Base-by-base conservation (phyloP, 2,797 vertebrate species). In the Aplochiton taeniatus region DNA sequence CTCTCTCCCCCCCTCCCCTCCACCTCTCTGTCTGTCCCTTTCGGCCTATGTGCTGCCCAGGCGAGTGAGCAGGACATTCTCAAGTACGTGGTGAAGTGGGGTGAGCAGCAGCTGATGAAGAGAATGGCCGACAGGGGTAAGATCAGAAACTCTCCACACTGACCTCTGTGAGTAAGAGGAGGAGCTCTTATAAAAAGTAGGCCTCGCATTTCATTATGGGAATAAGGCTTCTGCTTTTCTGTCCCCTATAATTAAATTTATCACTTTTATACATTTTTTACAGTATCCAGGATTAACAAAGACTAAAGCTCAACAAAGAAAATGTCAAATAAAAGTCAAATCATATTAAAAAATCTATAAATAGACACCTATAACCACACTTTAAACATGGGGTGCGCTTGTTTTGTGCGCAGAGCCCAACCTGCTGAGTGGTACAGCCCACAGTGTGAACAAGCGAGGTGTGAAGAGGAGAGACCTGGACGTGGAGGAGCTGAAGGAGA, bases 91-190 rank as follows among this genome's bases (percentile, higher is more conserved):
- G 93, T 98, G 87, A 99, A 99, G 87, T 99, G 97, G 98, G 98
- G 97, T 74, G 98, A 99, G 74, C 95, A 98, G 87, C 97, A 99
- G 80, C 87, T 99, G 85, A 98, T 99, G 92, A 98, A 96, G 90
- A 96, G 96, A 91, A 99, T 99, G 95, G 96, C 96, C 84, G 97
- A 99, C 90, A 89, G 98, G 94, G 97, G 98, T 99, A 93, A 95
- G 89, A 89, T 88, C 84, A 89, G 85, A 86, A 84, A 80, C 73
- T 83, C 81, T 31, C 31, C 31, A 31, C 31, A 2, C 31, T 31
- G 31, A 31, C 31, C 31, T 31, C 31, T 31, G 3, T 6, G 6
- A 31, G 31, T 31, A 31, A 31, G 2, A 6, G 31, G 6, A 31
- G 31, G 31, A 31, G 31, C 31, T 31, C 31, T 31, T 31, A 31